These are phyloP conservation scores for Poeciliopsis prolifica DNA, from an alignment of 2,113 vertebrate species.

Conservation along the genomic window DNA sequence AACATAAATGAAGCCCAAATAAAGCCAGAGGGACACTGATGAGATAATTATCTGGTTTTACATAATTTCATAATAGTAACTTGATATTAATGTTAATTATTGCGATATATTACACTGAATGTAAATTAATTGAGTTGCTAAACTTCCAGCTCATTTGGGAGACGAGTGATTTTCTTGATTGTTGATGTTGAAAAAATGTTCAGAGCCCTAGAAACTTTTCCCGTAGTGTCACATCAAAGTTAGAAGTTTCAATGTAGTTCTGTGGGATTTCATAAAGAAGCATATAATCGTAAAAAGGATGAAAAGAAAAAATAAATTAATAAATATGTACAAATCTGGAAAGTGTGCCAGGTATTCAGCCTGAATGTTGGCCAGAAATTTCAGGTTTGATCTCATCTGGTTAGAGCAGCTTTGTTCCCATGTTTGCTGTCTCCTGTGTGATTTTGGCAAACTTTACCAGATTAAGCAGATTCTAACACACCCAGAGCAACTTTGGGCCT, in stretches of 20 bases:
- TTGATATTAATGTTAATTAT: background rate
- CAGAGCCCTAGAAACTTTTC: background rate
- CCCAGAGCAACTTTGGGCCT: background rate
- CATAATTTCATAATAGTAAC: background rate
- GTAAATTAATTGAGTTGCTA: background rate
- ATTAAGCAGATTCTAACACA: background rate
- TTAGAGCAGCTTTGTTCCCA: background rate
- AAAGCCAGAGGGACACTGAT: background rate
- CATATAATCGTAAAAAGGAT: background rate
- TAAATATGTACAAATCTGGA: background rate
- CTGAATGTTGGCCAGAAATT: background rate
- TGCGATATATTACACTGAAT: background rate
- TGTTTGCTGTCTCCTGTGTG: background rate
- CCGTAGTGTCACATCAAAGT: background rate
- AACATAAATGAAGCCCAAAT: background rate
- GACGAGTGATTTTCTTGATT: background rate
- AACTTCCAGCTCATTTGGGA: constrained; percentile 1
- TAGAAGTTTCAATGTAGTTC: background rate
- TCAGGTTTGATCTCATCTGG: background rate
- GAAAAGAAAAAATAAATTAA: background rate
- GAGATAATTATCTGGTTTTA: background rate
- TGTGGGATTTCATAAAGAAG: background rate
- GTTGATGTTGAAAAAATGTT: background rate
- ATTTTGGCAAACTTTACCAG: background rate
- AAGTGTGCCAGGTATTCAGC: background rate